These are phyloP conservation scores for Oophaga pumilio DNA, from an alignment of 2,113 vertebrate genomes.

Conservation along the genomic window DNA sequence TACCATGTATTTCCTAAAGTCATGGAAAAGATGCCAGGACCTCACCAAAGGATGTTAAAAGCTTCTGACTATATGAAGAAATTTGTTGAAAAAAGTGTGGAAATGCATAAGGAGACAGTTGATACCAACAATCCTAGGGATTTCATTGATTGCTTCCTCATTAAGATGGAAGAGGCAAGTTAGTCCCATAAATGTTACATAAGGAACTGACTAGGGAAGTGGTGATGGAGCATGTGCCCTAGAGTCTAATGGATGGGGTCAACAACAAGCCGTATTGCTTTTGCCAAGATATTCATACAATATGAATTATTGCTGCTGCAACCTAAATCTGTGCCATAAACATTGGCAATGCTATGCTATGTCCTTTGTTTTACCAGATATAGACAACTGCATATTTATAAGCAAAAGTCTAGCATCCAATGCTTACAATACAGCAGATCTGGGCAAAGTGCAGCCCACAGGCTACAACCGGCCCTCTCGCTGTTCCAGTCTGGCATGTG, in stretches of 20 bases:
- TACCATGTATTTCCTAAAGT: slow-evolving; percentile 77
- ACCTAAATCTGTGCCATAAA: not conserved
- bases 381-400: not conserved
- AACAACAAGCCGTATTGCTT: not conserved
- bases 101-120: slow-evolving; percentile 71
- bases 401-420: not conserved
- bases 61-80: not conserved
- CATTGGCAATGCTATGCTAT: not conserved
- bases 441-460: too few species aligned
- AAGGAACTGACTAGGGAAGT: not conserved
- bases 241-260: not conserved
- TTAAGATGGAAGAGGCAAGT: slow-evolving; percentile 74
- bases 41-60: slow-evolving; percentile 64
- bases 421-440: not conserved
- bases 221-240: not conserved
- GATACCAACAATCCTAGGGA: slow-evolving; percentile 73
- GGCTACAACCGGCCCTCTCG: too few species aligned
- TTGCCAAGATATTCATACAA: not conserved
- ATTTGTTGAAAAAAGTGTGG: slow-evolving; percentile 68
- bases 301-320: not conserved
- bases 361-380: not conserved
- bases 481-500: too few species aligned
- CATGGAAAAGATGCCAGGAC: slow-evolving; percentile 74
- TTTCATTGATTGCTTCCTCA: slow-evolving; percentile 80
- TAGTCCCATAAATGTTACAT: not conserved